These are phyloP conservation scores for Lanius collurio DNA, from an alignment of 2,113 vertebrate genomes.

Conservation along the genomic window DNA sequence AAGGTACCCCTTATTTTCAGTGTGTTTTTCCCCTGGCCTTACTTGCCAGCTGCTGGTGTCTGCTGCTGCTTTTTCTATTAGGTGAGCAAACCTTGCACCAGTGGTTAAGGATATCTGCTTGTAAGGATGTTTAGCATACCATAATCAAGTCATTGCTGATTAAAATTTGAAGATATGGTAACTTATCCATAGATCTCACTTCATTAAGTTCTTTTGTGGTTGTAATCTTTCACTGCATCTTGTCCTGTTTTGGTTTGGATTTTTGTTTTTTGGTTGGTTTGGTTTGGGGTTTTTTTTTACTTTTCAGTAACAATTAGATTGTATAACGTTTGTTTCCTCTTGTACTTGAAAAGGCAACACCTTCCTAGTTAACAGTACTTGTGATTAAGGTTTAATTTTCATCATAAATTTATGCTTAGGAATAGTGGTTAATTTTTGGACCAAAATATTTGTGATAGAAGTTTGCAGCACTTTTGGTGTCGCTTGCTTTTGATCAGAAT, in stretches of 20 bases:
- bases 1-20: neutral
- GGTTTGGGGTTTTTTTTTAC: neutral
- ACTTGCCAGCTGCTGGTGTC: neutral
- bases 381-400: neutral
- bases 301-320: neutral
- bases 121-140: neutral
- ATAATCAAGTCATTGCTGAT: neutral
- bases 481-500: neutral
- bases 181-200: neutral
- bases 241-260: neutral
- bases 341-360: neutral
- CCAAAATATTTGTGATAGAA: neutral
- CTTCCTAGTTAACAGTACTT: neutral
- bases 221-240: neutral
- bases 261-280: neutral
- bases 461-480: neutral
- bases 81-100: neutral
- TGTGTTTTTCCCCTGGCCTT: neutral
- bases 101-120: accelerated
- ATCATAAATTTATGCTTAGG: neutral
- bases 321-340: neutral
- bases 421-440: neutral
- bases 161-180: neutral
- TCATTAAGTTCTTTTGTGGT: neutral
- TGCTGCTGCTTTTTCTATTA: neutral